These are phyloP conservation scores for Sclerurus mexicanus DNA, from an alignment of 2,113 vertebrate species.

Conservation along the genomic window DNA sequence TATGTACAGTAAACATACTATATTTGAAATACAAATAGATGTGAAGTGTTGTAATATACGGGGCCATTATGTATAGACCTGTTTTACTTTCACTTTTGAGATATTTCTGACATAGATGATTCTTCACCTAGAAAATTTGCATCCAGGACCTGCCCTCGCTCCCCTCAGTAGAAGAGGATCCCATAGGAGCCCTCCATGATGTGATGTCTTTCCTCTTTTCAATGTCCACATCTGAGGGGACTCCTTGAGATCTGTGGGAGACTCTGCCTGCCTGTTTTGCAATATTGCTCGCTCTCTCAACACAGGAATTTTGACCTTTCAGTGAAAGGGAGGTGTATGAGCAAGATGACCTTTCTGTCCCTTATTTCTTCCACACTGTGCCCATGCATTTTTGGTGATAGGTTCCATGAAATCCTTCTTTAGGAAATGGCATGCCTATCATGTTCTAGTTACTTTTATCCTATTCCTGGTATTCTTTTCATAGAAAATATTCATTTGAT, in stretches of 20 bases:
- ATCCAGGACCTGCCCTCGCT: not conserved
- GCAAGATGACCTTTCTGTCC: not conserved
- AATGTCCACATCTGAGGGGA: fast-evolving
- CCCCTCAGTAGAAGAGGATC: not conserved
- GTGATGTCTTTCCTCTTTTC: not conserved
- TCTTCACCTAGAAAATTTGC: not conserved
- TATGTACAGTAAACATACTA: conserved; percentile 46
- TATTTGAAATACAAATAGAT: conserved; percentile 42
- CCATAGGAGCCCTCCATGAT: not conserved
- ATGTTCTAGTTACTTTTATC: not conserved
- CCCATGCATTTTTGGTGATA: not conserved
- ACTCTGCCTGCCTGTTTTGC: not conserved
- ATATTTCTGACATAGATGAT: not conserved
- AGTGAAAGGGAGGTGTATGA: not conserved
- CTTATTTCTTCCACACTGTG: not conserved
- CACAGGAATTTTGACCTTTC: not conserved
- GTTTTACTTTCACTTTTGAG: not conserved
- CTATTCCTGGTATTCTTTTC: not conserved
- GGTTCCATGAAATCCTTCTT: not conserved
- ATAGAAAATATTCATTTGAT: not conserved
- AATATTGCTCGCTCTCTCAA: not conserved
- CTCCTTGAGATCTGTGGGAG: not conserved
- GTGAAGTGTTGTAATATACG: not conserved
- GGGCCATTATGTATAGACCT: not conserved
- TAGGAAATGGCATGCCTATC: not conserved